These are phyloP conservation scores for Sesia bembeciformis DNA, from an alignment of 2,888 invertebrate genomes.

Conservation along the genomic window DNA sequence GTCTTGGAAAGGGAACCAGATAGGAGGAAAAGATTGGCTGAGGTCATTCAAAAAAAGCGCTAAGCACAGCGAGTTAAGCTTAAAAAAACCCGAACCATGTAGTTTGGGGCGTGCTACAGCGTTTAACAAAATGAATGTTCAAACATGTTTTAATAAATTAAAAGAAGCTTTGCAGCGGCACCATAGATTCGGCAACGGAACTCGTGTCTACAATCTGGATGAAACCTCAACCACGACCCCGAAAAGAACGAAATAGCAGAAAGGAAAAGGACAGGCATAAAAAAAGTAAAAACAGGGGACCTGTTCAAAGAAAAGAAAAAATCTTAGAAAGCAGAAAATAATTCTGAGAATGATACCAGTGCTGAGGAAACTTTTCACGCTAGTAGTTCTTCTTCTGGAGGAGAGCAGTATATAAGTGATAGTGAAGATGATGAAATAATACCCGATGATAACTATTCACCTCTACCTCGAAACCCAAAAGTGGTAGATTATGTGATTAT, in stretches of 20 bases:
- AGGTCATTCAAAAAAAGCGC: too few species aligned
- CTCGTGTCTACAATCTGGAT: constrained; percentile 15
- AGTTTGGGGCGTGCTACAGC: constrained; percentile 9
- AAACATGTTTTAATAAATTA: constrained; percentile 9
- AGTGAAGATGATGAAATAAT: background rate
- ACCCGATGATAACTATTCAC: background rate
- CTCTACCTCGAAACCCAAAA: background rate
- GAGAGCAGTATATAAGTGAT: background rate
- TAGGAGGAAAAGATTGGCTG: constrained; percentile 9
- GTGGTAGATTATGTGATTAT: background rate
- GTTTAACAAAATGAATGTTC: too few species aligned
- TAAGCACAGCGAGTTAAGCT: constrained; percentile 6
- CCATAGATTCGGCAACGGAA: background rate
- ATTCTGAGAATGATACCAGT: too few species aligned
- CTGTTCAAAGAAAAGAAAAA: too few species aligned
- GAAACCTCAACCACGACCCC: constrained; percentile 13
- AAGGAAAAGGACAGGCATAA: constrained; percentile 28
- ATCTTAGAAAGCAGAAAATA: too few species aligned
- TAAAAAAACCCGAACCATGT: constrained; percentile 13
- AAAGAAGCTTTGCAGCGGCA: background rate
- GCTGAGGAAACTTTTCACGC: background rate
- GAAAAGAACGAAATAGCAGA: constrained; percentile 8
- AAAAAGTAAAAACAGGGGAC: constrained; percentile 33
- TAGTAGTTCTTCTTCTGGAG: background rate
- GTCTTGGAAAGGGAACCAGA: background rate